Percentiles rank a stretch among this genome's conserved stretches.
Evolutionary conservation across 2,797 vertebrate genomes (phyloP).

Genomic region (Pachyuromys duprasi): DNA sequence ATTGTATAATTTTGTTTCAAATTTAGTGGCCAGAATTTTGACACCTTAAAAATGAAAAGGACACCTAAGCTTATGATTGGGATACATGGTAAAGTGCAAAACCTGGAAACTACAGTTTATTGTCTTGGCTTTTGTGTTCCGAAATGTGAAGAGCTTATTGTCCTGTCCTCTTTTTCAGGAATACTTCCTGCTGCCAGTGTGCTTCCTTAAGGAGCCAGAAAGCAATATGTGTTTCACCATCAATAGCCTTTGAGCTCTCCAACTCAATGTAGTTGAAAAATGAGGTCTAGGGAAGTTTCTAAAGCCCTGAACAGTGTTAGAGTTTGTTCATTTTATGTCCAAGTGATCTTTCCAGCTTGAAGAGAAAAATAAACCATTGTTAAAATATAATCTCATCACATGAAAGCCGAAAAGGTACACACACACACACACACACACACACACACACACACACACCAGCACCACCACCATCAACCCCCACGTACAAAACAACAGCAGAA

Average conservation of each 20-base stretch:
- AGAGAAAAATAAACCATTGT: slow-evolving; percentile 88
- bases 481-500: slow-evolving; percentile 61
- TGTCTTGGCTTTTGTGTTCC: background rate
- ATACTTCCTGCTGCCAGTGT: slow-evolving; percentile 20
- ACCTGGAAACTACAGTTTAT: slow-evolving; percentile 15
- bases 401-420: slow-evolving; percentile 84
- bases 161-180: slow-evolving; percentile 13
- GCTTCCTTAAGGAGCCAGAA: slow-evolving; percentile 60
- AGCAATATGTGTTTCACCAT: slow-evolving; percentile 64
- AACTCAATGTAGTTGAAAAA: slow-evolving; percentile 84
- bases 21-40: slow-evolving; percentile 5
- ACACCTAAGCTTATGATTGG: background rate
- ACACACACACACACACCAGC: background rate
- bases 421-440: background rate
- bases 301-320: slow-evolving; percentile 83
- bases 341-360: slow-evolving; percentile 86
- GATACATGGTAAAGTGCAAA: background rate
- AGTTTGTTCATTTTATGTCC: slow-evolving; percentile 81
- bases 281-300: slow-evolving; percentile 81
- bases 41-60: background rate
- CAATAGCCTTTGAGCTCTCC: slow-evolving; percentile 70
- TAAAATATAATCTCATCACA: slow-evolving; percentile 87
- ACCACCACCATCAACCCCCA: background rate
- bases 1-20: slow-evolving; percentile 26
- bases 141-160: background rate